Evolutionary conservation across 2,888 invertebrate species (phyloP), one percentile per base, ranked within the genome.

Genomic region (Lasioglossum lativentre): DNA sequence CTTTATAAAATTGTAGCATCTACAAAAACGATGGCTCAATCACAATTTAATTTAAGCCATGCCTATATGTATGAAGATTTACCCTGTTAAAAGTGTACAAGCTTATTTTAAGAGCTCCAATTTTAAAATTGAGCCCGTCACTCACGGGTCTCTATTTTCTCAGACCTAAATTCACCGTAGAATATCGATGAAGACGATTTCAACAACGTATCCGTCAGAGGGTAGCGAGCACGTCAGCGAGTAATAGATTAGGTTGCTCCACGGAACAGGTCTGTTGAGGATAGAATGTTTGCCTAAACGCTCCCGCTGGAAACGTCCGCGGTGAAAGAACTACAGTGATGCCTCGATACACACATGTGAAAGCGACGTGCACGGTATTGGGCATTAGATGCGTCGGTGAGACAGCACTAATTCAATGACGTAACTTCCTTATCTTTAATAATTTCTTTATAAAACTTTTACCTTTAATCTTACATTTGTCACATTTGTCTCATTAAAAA

Each of bases 221-320:
- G 34, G 27, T 63, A 12, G 70, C 42, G 27, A 75, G 40, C 38
- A 45, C 23, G 76, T 73, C 66, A 6, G 30, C 66, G 42, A 56
- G 40, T 47, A 81, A 75, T 34, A 66, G 42, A 82, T 75, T 75
- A 78, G 71, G 27, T 59, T 63, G 14, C 45, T 30, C 52, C 27
- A n/a, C 23, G 8, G n/a, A 8, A 4, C 12, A 45, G 2, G 14
- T 27, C 30, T n/a, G 75, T 72, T 40, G 82, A n/a, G 42, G 19
- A 45, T 12, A 30, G 40, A 68, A 40, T 47, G 59, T 79, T 79
- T 79, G 59, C 47, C 3, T 23, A 63, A 73, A 72, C 56, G 56
- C 56, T 42, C n/a, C 27, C 70, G 42, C 3, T 14, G 74, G 52
- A n/a, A 77, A 80, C 27, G 74, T 14, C 72, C 19, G 23, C 34